These are phyloP conservation scores for Melanotaenia boesemani DNA, from an alignment of 2,797 vertebrate species.

Conservation along the genomic window DNA sequence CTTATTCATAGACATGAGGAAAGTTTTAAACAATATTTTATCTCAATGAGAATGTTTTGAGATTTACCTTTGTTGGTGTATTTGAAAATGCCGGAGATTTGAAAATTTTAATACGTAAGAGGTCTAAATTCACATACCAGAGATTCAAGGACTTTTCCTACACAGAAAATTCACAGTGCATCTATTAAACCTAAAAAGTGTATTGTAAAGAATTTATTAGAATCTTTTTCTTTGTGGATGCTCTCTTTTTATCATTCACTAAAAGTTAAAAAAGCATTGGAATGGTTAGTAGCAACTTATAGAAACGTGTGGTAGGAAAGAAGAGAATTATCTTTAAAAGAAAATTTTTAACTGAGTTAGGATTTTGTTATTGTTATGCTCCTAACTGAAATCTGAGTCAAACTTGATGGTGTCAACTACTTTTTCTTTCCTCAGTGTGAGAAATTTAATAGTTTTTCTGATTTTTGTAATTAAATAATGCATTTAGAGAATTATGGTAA, in stretches of 20 bases:
- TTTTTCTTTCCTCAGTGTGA: background rate
- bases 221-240: background rate
- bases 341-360: background rate
- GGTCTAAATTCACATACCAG: background rate
- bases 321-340: background rate
- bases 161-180: background rate
- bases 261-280: background rate
- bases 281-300: background rate
- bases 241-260: background rate
- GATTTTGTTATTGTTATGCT: background rate
- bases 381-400: background rate
- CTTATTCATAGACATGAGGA: background rate
- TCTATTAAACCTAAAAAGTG: background rate
- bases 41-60: background rate
- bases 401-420: background rate
- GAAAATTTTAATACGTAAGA: background rate
- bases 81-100: background rate
- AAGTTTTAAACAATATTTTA: background rate
- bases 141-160: background rate
- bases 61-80: background rate
- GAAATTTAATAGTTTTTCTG: background rate
- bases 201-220: background rate
- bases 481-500: background rate
- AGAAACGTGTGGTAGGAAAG: background rate
- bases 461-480: background rate